Conservation (phyloP, 2,888 invertebrate species). For the Philereme transversata region DNA sequence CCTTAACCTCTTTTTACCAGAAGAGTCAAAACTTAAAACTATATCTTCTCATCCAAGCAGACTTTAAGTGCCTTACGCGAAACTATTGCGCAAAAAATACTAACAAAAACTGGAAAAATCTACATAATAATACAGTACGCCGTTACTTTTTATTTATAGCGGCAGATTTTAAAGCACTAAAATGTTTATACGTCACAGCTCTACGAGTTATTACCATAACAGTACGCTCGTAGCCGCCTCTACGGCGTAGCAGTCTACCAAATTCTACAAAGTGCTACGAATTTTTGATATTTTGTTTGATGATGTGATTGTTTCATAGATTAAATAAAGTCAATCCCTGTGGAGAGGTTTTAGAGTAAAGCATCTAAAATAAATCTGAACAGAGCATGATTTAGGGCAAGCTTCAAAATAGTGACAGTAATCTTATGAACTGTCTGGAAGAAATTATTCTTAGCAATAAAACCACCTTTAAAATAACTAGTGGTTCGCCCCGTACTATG, state of each 20-base stretch:
- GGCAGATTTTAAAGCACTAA: conserved; percentile 47
- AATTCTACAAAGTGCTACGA: conserved; percentile 26
- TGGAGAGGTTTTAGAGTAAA: too few species aligned
- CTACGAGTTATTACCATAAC: conserved; percentile 43
- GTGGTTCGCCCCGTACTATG: too few species aligned
- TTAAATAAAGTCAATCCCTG: too few species aligned
- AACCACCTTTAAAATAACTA: too few species aligned
- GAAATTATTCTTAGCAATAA: too few species aligned
- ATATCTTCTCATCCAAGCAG: conserved; percentile 17
- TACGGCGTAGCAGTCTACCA: conserved; percentile 27
- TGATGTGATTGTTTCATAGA: too few species aligned
- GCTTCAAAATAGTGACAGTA: too few species aligned
- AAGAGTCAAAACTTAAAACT: conserved; percentile 3
- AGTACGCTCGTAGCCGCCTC: conserved; percentile 30
- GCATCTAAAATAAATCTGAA: too few species aligned
- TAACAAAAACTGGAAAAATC: conserved; percentile 44
- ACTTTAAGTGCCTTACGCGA: conserved; percentile 26
- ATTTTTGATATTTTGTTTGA: background rate
- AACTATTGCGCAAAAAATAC: conserved; percentile 32
- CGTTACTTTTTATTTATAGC: conserved; percentile 51
- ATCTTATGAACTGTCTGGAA: too few species aligned
- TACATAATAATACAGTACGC: conserved; percentile 49
- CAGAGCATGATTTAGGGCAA: too few species aligned
- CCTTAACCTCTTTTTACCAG: background rate
- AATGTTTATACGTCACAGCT: conserved; percentile 46